These are phyloP conservation scores for Microvelia longipes DNA, from an alignment of 1,140 invertebrate species.

Conservation along the genomic window DNA sequence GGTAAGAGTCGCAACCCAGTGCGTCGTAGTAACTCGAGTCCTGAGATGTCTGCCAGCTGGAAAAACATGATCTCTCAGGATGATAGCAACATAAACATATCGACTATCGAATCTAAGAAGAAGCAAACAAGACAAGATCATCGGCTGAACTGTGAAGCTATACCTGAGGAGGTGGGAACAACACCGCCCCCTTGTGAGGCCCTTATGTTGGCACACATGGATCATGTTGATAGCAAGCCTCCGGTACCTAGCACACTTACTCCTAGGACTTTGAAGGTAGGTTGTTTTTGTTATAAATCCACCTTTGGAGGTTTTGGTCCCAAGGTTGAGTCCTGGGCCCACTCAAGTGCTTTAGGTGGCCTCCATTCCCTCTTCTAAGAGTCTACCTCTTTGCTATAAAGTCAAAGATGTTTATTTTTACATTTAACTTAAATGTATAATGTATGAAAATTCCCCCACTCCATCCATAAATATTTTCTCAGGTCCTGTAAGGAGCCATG, in stretches of 20 bases:
- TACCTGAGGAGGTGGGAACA: slow-evolving; percentile 61
- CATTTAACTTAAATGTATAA: too few species aligned
- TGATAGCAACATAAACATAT: slow-evolving; percentile 35
- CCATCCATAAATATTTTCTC: too few species aligned
- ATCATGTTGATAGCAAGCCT: slow-evolving; percentile 3
- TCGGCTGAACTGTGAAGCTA: slow-evolving; percentile 70
- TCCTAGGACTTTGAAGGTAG: slow-evolving; percentile 3
- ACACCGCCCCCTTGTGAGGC: slow-evolving; percentile 35
- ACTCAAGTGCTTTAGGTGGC: too few species aligned
- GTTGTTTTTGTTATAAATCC: too few species aligned
- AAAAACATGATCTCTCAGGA: slow-evolving; percentile 45
- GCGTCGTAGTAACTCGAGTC: slow-evolving; percentile 70
- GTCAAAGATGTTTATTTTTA: too few species aligned
- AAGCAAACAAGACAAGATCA: neutral
- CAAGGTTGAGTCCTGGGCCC: too few species aligned
- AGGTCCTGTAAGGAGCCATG: too few species aligned
- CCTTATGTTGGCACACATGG: slow-evolving; percentile 2
- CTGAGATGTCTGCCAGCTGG: slow-evolving; percentile 77
- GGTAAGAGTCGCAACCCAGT: slow-evolving; percentile 55
- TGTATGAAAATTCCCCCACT: too few species aligned
- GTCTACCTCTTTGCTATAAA: too few species aligned
- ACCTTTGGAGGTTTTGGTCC: too few species aligned
- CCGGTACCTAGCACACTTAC: neutral
- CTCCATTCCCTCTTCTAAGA: too few species aligned
- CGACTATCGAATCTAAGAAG: slow-evolving; percentile 42